A percentile compares a stretch with the other conserved stretches of the same genome.
phyloP scores from a whole-genome alignment of 1,140 invertebrate species.

The silkworm (Bombyx mori) region ASM3026992v2 NC_085109.1:1729501-1730000 shows the following conservation, averaged over 20 bases:
- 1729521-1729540: conserved; percentile 30
- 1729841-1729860: too few species aligned
- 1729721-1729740: background rate
- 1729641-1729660: conserved; percentile 10
- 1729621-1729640: conserved; percentile 20
- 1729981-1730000: conserved; percentile 31
- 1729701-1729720: conserved; percentile 33
- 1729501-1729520: conserved; percentile 10
- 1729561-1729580: conserved; percentile 37
- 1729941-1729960: too few species aligned
- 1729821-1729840: too few species aligned
- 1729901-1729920: background rate
- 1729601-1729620: conserved; percentile 36
- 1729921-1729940: too few species aligned
- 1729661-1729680: conserved; percentile 32
- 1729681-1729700: conserved; percentile 37
- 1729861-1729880: too few species aligned
- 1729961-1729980: too few species aligned
- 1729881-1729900: background rate
- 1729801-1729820: too few species aligned
- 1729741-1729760: too few species aligned
- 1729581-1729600: conserved; percentile 35
- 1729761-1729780: too few species aligned
- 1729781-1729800: too few species aligned
- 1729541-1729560: conserved; percentile 30